Evolutionary conservation across 2,113 vertebrate genomes (phyloP).

Genomic region (Callithrix jacchus): DNA sequence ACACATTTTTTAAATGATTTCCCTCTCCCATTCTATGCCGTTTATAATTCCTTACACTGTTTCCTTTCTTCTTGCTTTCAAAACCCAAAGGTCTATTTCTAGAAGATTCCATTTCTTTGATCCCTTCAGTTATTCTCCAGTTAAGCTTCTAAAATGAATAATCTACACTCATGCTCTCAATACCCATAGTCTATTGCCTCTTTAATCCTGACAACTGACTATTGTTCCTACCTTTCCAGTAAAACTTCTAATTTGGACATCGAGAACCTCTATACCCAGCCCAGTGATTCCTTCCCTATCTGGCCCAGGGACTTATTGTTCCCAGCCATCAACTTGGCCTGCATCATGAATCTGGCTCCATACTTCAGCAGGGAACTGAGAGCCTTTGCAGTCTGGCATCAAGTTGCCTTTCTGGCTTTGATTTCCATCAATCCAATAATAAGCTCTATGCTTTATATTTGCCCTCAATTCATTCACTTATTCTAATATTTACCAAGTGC

Average conservation of each 20-base stretch:
- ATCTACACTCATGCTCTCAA: neutral
- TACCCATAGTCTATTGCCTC: neutral
- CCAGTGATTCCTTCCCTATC: neutral
- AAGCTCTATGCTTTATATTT: neutral
- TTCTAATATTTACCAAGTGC: conserved; percentile 12
- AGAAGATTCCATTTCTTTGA: neutral
- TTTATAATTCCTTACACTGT: conserved; percentile 1
- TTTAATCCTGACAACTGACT: conserved; percentile 16
- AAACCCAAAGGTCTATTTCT: neutral
- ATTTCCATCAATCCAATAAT: neutral
- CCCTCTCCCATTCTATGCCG: neutral
- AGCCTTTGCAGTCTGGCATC: neutral
- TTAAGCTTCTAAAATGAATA: conserved; percentile 31
- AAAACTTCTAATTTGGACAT: conserved; percentile 17
- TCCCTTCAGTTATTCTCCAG: neutral
- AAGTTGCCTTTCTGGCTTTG: conserved; percentile 3
- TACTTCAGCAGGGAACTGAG: neutral
- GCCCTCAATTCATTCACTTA: conserved; percentile 34
- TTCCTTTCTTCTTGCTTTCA: conserved; percentile 28
- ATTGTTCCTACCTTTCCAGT: neutral
- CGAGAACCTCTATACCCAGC: neutral
- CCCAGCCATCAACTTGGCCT: neutral
- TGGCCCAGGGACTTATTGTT: neutral
- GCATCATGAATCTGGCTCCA: neutral
- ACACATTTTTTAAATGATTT: neutral